Evolutionary conservation across 1,140 invertebrate species (phyloP).

Genomic region (Pseudomyrmex pallidus): DNA sequence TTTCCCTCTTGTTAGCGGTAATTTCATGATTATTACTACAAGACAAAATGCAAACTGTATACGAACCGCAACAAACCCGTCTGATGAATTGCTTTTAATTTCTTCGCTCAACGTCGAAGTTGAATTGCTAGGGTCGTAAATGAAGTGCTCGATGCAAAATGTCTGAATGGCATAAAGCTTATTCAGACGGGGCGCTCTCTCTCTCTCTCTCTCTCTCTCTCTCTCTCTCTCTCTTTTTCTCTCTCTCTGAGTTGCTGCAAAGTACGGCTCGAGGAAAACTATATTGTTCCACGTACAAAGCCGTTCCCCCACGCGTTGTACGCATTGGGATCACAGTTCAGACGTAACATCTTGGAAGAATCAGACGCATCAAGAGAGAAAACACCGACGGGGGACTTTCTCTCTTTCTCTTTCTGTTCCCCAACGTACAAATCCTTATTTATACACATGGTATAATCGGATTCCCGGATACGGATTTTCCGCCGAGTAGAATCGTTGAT

Average conservation of each 20-base stretch:
- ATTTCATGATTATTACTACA: not conserved
- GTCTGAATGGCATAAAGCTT: conserved; percentile 53
- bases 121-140: conserved; percentile 43
- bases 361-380: conserved; percentile 18
- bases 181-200: conserved; percentile 26
- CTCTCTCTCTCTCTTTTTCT: too few relatives aligned
- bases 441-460: conserved; percentile 40
- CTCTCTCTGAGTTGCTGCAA: conserved; percentile 12
- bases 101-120: conserved; percentile 32
- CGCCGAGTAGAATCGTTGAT: not conserved
- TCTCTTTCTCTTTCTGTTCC: not conserved
- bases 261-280: conserved; percentile 37
- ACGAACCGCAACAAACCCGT: conserved; percentile 2
- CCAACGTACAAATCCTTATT: conserved; percentile 34
- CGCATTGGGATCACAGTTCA: conserved; percentile 49
- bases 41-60: not conserved
- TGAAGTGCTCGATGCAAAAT: conserved; percentile 40
- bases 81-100: conserved; percentile 42
- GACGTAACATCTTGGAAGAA: conserved; percentile 47
- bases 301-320: conserved; percentile 12
- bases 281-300: conserved; percentile 59
- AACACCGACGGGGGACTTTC: not conserved
- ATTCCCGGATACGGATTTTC: conserved; percentile 27
- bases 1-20: not conserved
- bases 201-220: too few relatives aligned